A percentile compares a stretch with the other conserved stretches of the same genome.
Conservation (phyloP, 2,797 vertebrate species). For the Coccyzus lansbergi region DNA sequence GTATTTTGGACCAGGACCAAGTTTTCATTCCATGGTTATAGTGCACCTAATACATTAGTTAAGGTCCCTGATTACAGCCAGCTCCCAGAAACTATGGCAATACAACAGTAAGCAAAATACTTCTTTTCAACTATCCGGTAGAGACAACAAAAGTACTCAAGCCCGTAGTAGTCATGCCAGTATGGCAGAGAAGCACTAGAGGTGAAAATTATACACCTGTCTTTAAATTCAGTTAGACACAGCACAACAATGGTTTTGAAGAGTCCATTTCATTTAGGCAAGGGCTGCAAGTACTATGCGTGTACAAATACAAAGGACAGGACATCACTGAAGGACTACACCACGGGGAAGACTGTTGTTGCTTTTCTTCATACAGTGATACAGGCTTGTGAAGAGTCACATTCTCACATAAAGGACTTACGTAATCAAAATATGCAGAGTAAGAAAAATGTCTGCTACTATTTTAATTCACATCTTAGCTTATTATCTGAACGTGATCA, state of each 20-base stretch:
- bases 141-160: not conserved
- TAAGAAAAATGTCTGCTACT: not conserved
- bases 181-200: not conserved
- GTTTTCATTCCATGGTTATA: not conserved
- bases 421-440: not conserved
- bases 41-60: not conserved
- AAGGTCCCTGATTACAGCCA: not conserved
- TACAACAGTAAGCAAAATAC: not conserved
- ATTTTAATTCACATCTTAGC: not conserved
- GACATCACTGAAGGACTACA: not conserved
- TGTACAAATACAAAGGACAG: not conserved
- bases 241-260: not conserved
- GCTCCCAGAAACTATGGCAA: not conserved
- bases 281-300: not conserved
- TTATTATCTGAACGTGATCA: not conserved
- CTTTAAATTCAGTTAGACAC: not conserved
- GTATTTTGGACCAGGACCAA: not conserved
- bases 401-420: not conserved
- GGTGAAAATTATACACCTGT: not conserved
- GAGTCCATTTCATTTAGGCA: not conserved
- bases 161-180: not conserved
- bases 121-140: not conserved
- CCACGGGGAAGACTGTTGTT: not conserved
- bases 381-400: not conserved
- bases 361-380: not conserved